Evolutionary conservation across 2,113 vertebrate genomes (phyloP), one percentile per base, ranked within the genome.

Genomic region (Sminthopsis crassicaudata): DNA sequence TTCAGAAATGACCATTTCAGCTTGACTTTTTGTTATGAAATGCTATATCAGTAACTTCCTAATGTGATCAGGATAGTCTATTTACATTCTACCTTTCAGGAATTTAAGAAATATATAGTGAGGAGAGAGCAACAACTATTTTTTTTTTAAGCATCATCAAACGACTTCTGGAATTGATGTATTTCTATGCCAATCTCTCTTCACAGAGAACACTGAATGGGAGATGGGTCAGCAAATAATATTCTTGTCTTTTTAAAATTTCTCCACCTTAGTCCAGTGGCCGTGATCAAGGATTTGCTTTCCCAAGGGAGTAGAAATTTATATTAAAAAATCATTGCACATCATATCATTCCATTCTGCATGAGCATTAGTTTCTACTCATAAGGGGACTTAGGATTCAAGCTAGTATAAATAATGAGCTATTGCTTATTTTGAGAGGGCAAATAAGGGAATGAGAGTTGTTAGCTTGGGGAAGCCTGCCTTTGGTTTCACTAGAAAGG

Each of bases 351-450:
- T 98, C 96, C 96, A 97, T 98, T 98, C 97, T 97, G 97, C 96
- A 97, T 92, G 97, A 98, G 98, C 97, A 98, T 98, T 98, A 98
- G 97, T 98, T 96, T 98, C 96, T 95, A 90, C 96, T 97, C 94
- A 67, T 98, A 98, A 98, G 97, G 98, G 96, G 97, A 97, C 98
- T 96, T 97, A 98, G 96, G 97, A 98, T 95, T 98, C 98, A 97
- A 92, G 98, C 97, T 97, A 98, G 98, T 98, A 98, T 97, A 98
- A 98, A 98, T 98, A 98, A 98, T 98, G 97, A 98, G 98, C 98
- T 97, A 98, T 97, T n/a, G 95, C 97, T 98, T 98, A 96, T 97
- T 98, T 98, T 97, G 96, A 97, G 97, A 97, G 50, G 93, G 48
- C 95, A 96, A 92, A 95, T 52, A 5, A 93, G 96, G 97, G 93